Evolutionary conservation across 2,888 invertebrate species (phyloP), one percentile per base, ranked within the genome.

Genomic region (Nymphalis c-album): DNA sequence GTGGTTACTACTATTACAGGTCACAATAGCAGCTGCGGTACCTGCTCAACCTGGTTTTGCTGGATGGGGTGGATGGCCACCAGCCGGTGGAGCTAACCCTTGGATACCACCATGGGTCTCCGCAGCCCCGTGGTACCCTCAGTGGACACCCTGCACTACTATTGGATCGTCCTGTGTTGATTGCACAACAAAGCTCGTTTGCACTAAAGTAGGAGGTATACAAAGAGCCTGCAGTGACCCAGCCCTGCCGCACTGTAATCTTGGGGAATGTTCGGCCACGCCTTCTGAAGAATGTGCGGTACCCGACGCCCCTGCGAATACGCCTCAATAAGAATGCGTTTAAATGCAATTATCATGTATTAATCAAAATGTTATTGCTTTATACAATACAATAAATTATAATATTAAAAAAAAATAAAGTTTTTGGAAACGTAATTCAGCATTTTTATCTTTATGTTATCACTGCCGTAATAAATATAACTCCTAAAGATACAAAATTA

Each of bases 221-320:
- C 79, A 85, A 63, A 81, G 79, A 16, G 73, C 85, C 10, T 92
- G 92, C 75, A 74, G 78, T 2, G 92, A 91, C 75, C 91, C 91
- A 0, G 80, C 85, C 1, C 73, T 86, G 20, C 92, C 92, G 0
- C 83, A 87, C 77, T 92, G 92, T 80, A 91, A 90, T 77, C 80
- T 87, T 13, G 92, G 92, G n/a, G 82, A 82, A 67, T 92, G 92
- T 77, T 91, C 92, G 0, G 91, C 90, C 8, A 90, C 91, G 0
- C 90, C 92, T 0, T 70, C 88, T 1, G 84, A 74, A 0, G 88
- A 82, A 64, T 92, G 92, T 66, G 84, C 83, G 0, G 71, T 75
- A 1, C 50, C 75, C 7, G 71, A 59, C 0, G 74, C 61, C 4
- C 71, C 76, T 1, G 63, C 72, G 8, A 60, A 71, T n/a, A 65